Conservation (phyloP, 2,113 vertebrate genomes). For the Mirounga angustirostris region DNA sequence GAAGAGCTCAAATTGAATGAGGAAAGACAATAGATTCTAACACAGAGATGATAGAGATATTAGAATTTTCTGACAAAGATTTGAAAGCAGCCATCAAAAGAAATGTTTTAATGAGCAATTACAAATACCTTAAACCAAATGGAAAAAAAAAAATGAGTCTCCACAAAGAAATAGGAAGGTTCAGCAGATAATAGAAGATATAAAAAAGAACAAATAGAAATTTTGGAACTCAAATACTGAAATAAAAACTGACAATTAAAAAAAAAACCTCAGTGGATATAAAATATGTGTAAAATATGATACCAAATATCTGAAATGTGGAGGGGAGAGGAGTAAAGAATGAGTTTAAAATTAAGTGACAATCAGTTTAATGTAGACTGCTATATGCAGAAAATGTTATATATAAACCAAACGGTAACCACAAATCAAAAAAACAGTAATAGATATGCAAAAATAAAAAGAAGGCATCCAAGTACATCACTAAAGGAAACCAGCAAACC, state of each 20-base stretch:
- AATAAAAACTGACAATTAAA: background rate
- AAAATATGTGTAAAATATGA: background rate
- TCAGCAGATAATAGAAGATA: background rate
- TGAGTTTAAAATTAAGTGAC: background rate
- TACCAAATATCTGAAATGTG: background rate
- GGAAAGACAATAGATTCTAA: background rate
- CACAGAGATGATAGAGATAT: background rate
- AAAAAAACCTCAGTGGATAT: background rate
- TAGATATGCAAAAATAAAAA: background rate
- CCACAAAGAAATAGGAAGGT: background rate
- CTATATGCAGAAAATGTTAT: background rate
- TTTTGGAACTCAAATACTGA: background rate
- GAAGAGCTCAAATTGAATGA: background rate
- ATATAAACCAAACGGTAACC: background rate
- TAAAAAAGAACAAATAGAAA: background rate
- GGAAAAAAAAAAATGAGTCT: background rate
- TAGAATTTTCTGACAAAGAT: background rate
- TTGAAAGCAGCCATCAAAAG: background rate
- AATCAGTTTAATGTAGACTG: background rate
- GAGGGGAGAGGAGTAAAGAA: background rate
- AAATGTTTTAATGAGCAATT: constrained; percentile 1
- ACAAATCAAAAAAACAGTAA: background rate
- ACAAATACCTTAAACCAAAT: background rate
- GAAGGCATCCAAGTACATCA: background rate
- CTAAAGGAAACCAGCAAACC: background rate